Base-by-base conservation (phyloP, 2,797 vertebrate genomes). In the Jordanella pulchra region DNA sequence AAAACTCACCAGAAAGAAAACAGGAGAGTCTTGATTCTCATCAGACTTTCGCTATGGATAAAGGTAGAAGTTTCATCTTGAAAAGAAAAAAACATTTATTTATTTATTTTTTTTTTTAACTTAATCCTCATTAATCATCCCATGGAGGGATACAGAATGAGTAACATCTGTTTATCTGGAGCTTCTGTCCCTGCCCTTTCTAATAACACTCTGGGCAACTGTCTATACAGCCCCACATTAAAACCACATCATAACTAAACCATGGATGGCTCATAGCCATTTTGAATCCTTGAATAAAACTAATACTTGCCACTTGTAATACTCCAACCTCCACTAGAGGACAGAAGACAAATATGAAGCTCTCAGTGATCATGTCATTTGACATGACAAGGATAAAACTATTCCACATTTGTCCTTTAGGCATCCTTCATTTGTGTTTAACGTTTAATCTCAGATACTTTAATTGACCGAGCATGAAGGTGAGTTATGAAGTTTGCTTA, bases 241-340 rank as follows among this genome's bases (percentile, higher is more conserved):
- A 60, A 60, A 14, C 35, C 30, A 39, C 12, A 12, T 23, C 30
- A 12, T 30, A 60, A 35, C 30, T 7, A 13, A 60, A 6, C 18
- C 3, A 35, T n/a, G 21, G 32, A 35, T 61, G 23, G 21, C 35
- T 35, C 9, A 23, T 18, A 39, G 32, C 58, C 30, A 13, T 61
- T 4, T 39, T 61, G 32, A 11, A 61, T 61, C n/a, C 18, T 60
- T 35, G 18, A 3, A 21, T 10, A 30, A 17, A 30, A 18, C 55
- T 35, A 10, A 4, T 23, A 12, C 21, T 21, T 61, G 9, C 32
- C 32, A 39, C 21, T 39, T 61, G 11, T 39, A 23, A 11, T 61
- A 61, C 35, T 61, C 35, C 25, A 21, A 35, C 58, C 32, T 35
- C 58, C 58, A 61, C 58, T n/a, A 63, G 60, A 63, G 13, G 35